A percentile compares a stretch with the other conserved stretches of the same genome.
phyloP scores from a whole-genome alignment of 2,888 invertebrate genomes.

The Xestia sexstrigata region DNA sequence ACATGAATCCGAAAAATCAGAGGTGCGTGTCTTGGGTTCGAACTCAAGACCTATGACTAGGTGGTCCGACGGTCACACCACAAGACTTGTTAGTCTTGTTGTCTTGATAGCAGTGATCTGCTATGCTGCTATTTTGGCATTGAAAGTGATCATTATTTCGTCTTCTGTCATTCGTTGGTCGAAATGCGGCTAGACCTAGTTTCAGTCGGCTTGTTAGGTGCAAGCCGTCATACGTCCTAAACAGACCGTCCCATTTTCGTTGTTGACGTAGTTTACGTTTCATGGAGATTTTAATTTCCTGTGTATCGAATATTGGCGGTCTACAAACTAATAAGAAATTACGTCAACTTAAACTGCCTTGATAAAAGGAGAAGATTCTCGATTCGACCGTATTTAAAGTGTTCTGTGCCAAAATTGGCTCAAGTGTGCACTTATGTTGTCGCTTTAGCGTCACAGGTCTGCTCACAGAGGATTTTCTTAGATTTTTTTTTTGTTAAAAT shows the following conservation, averaged over 20 bases:
- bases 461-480: not conserved
- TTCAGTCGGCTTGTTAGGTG: not conserved
- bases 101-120: too few relatives aligned
- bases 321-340: not conserved
- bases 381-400: conserved; percentile 1
- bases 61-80: too few relatives aligned
- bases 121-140: not conserved
- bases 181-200: not conserved
- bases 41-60: too few relatives aligned
- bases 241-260: conserved; percentile 7
- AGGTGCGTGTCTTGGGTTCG: too few relatives aligned
- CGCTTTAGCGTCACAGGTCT: not conserved
- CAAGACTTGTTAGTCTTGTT: too few relatives aligned
- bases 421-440: conserved; percentile 8
- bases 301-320: not conserved
- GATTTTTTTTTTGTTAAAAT: not conserved
- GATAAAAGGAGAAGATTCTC: conserved; percentile 12
- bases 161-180: not conserved
- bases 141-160: not conserved
- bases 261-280: conserved; percentile 14
- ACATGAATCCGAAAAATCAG: too few relatives aligned
- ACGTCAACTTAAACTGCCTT: not conserved
- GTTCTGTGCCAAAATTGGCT: conserved; percentile 1
- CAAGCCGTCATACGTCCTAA: not conserved
- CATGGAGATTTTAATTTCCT: conserved; percentile 26